phyloP scores from a whole-genome alignment of 2,888 invertebrate genomes.

The Drosophila siamana region DNA sequence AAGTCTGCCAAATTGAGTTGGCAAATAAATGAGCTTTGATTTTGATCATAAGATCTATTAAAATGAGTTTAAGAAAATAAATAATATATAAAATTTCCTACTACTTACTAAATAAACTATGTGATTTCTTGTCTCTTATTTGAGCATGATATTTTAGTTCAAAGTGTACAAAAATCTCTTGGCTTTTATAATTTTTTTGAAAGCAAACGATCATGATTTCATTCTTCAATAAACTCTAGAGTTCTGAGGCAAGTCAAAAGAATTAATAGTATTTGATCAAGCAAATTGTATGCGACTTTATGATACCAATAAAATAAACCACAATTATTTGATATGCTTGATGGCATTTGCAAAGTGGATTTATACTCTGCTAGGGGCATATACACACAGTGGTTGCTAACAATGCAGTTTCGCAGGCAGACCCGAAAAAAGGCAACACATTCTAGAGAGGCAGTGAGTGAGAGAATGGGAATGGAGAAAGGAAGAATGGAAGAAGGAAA shows the following conservation, averaged over 20 bases:
- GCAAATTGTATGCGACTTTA: background rate
- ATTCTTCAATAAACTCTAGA: background rate
- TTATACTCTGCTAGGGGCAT: slow-evolving; percentile 40
- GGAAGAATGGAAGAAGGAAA: slow-evolving; percentile 36
- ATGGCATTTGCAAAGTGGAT: slow-evolving; percentile 16
- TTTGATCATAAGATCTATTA: no score
- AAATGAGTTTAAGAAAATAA: no score
- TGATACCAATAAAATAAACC: background rate
- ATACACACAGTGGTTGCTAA: slow-evolving; percentile 35
- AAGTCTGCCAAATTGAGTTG: no score
- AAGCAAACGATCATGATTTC: background rate
- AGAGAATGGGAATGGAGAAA: slow-evolving; percentile 6
- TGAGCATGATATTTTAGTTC: no score
- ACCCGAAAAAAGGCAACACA: slow-evolving; percentile 54
- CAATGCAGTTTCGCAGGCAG: slow-evolving; percentile 63
- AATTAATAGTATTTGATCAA: background rate
- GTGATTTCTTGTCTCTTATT: no score
- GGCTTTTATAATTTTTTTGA: no score
- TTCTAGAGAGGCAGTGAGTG: slow-evolving; percentile 39
- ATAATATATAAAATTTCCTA: no score
- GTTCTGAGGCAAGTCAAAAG: background rate
- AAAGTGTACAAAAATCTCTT: no score
- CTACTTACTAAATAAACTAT: no score
- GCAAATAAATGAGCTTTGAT: no score
- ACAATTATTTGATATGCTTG: slow-evolving; percentile 6